Evolutionary conservation across 2,797 vertebrate genomes (phyloP), one percentile per base, ranked within the genome.

Genomic region (Sparus aurata): DNA sequence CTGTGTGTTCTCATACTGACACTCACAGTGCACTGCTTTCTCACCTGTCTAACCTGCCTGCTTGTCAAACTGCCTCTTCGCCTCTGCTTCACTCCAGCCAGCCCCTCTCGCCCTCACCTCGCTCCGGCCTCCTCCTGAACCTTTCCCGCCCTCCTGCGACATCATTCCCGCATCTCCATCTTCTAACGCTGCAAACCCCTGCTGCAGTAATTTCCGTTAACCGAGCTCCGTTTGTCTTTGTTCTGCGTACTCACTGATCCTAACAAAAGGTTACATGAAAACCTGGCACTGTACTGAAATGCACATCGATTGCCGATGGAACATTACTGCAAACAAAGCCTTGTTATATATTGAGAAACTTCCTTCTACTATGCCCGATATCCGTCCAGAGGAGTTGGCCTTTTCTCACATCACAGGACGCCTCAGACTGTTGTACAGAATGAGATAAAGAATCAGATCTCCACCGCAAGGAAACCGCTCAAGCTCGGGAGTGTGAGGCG

Each of bases 371-470:
- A 12, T 78, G 57, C 73, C 62, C 41, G 8, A 73, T 66, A 83
- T 75, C 55, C 72, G 47, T 68, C 20, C 49, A 60, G 61, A 83
- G 60, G 59, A 57, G 57, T 49, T 72, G 43, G 38, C 79, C 30
- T 80, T 69, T 70, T 60, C 73, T 70, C 61, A 79, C 80, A 85
- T 88, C 86, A 72, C 72, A 84, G 57, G 59, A 65, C 20, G 49
- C 54, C 50, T 83, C 77, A 50, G 74, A 78, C 54, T 61, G 60
- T 62, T 71, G 38, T 79, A 72, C 65, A 61, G 63, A 34, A 53
- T 6, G 47, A 75, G 74, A 87, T 85, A 64, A 89, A 85, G 75
- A 86, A 89, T 87, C 68, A 85, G 55, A 87, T 85, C 77, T 82
- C 72, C 73, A 73, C 70, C 75, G 75, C 69, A 11, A 46, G 64